Conservation (phyloP, 2,888 invertebrate species). For the Yponomeuta cagnagella region DNA sequence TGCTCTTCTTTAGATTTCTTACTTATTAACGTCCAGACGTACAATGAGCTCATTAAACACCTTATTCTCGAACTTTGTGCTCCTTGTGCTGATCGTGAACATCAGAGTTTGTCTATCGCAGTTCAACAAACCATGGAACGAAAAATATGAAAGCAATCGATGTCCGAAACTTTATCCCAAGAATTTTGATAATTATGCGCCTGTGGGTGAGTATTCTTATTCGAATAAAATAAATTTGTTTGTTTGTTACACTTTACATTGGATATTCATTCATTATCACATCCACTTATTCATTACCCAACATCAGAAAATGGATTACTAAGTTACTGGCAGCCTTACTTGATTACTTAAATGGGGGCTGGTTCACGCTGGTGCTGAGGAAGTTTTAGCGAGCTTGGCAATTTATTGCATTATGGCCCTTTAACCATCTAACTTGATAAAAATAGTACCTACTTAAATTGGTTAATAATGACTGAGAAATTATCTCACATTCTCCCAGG, state of each 20-base stretch:
- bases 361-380: too few relatives aligned
- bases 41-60: background rate
- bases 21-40: background rate
- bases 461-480: background rate
- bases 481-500: slow-evolving; percentile 35
- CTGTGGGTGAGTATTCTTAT: slow-evolving; percentile 61
- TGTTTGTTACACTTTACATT: too few relatives aligned
- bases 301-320: too few relatives aligned
- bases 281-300: too few relatives aligned
- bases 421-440: too few relatives aligned
- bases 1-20: background rate
- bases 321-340: too few relatives aligned
- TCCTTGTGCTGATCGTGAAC: slow-evolving; percentile 35
- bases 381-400: too few relatives aligned
- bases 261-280: too few relatives aligned
- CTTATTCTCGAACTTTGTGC: background rate
- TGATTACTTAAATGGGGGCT: too few relatives aligned
- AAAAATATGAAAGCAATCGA: slow-evolving; percentile 66
- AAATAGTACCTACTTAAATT: too few relatives aligned
- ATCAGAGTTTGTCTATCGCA: slow-evolving; percentile 45
- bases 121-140: slow-evolving; percentile 63
- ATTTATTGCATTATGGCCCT: too few relatives aligned
- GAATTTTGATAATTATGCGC: slow-evolving; percentile 73
- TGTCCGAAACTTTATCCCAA: slow-evolving; percentile 74
- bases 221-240: too few relatives aligned